A percentile compares a stretch with the other conserved stretches of the same genome.
These are phyloP conservation scores for Tachina lurida DNA, from an alignment of 2,888 invertebrate genomes.

Conservation along the genomic window DNA sequence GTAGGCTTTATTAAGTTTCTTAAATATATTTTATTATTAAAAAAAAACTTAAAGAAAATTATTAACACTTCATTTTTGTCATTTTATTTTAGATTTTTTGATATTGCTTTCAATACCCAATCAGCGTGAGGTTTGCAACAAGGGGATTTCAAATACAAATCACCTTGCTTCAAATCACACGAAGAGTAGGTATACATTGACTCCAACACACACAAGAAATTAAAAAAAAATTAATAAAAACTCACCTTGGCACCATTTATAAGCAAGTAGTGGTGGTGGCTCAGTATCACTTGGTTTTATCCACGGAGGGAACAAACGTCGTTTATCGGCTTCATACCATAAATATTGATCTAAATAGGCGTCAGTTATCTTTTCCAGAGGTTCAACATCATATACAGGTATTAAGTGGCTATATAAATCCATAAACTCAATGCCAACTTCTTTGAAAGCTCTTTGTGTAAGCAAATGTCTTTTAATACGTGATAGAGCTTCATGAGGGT, in stretches of 20 bases:
- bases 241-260: conserved; percentile 99
- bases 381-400: conserved; percentile 99
- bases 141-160: conserved; percentile 86
- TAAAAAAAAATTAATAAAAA: background rate
- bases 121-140: conserved; percentile 88
- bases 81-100: background rate
- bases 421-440: conserved; percentile 99
- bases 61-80: background rate
- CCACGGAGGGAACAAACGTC: conserved; percentile 98
- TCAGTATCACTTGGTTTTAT: conserved; percentile 99
- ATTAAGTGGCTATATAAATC: conserved; percentile 99
- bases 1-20: too few relatives aligned
- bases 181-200: conserved; percentile 70
- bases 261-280: conserved; percentile 95
- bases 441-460: conserved; percentile 99
- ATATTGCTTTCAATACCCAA: conserved; percentile 78
- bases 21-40: too few relatives aligned
- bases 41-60: too few relatives aligned
- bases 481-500: conserved; percentile 99
- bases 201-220: background rate
- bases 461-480: conserved; percentile 99
- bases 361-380: conserved; percentile 99
- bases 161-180: conserved; percentile 88
- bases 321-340: conserved; percentile 99
- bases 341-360: conserved; percentile 99